These are phyloP conservation scores for Ellobium chinense DNA, from an alignment of 2,888 invertebrate genomes.

Conservation along the genomic window DNA sequence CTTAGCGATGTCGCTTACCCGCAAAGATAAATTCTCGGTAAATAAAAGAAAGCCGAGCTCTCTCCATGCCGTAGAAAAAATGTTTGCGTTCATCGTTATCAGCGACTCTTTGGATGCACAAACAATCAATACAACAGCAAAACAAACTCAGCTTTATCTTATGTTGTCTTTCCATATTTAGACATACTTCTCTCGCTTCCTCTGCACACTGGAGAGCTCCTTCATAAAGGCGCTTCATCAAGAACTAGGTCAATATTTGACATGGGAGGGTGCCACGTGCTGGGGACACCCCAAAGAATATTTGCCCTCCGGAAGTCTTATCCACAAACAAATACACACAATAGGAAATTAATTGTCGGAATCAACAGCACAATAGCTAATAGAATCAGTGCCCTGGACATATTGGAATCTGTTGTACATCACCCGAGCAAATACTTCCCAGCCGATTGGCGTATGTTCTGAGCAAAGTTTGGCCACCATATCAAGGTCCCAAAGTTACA, in stretches of 20 bases:
- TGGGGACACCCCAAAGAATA: conserved; percentile 12
- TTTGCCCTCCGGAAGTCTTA: conserved; percentile 30
- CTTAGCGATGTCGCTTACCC: too few species aligned
- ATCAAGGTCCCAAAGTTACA: not conserved
- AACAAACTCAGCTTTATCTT: conserved; percentile 9
- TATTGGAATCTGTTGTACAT: not conserved
- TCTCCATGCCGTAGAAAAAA: too few species aligned
- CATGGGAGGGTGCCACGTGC: not conserved
- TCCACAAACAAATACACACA: conserved; percentile 41
- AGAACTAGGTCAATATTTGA: conserved; percentile 35
- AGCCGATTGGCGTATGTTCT: not conserved
- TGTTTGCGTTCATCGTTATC: not conserved
- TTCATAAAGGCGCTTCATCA: not conserved
- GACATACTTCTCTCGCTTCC: not conserved
- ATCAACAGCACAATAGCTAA: conserved; percentile 25
- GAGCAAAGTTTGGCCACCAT: conserved; percentile 15
- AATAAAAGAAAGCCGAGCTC: too few species aligned
- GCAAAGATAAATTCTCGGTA: too few species aligned
- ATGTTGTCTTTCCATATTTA: conserved; percentile 9
- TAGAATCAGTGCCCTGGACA: not conserved
- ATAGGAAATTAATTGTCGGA: conserved; percentile 33
- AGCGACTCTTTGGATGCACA: not conserved
- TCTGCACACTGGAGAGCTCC: not conserved
- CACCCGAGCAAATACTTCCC: conserved; percentile 11
- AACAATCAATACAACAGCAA: conserved; percentile 6